A percentile compares a stretch with the other conserved stretches of the same genome.
phyloP scores from a whole-genome alignment of 2,888 invertebrate species.

The Tethea ocularis region DNA sequence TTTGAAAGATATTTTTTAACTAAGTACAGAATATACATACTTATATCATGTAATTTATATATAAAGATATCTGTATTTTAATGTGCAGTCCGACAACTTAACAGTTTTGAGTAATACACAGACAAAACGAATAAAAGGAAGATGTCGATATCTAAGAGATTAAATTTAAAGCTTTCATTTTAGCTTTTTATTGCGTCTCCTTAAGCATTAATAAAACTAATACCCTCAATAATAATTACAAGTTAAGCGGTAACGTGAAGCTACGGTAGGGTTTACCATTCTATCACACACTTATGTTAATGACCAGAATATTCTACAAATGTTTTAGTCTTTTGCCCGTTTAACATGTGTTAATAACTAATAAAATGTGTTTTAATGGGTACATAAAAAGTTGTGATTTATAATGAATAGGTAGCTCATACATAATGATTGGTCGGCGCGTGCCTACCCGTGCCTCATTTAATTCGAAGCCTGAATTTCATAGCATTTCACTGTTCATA shows the following conservation, averaged over 20 bases:
- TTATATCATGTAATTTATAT: too few relatives aligned
- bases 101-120: too few relatives aligned
- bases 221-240: conserved; percentile 41
- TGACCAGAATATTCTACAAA: conserved; percentile 76
- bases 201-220: background rate
- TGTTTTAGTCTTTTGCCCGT: conserved; percentile 75
- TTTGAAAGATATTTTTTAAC: too few relatives aligned
- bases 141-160: too few relatives aligned
- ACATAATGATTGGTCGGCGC: conserved; percentile 69
- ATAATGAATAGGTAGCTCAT: conserved; percentile 75
- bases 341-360: conserved; percentile 82
- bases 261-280: conserved; percentile 31
- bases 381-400: conserved; percentile 82
- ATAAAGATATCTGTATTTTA: too few relatives aligned
- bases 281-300: conserved; percentile 67
- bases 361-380: conserved; percentile 79
- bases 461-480: conserved; percentile 52
- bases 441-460: conserved; percentile 43
- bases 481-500: conserved; percentile 49
- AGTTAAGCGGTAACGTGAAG: conserved; percentile 42
- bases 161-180: too few relatives aligned
- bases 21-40: too few relatives aligned
- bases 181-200: background rate
- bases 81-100: too few relatives aligned
- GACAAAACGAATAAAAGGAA: too few relatives aligned